Percentiles rank a stretch among this genome's conserved stretches.
Conservation (phyloP, 2,113 vertebrate genomes). For the Boleophthalmus pectinirostris region DNA sequence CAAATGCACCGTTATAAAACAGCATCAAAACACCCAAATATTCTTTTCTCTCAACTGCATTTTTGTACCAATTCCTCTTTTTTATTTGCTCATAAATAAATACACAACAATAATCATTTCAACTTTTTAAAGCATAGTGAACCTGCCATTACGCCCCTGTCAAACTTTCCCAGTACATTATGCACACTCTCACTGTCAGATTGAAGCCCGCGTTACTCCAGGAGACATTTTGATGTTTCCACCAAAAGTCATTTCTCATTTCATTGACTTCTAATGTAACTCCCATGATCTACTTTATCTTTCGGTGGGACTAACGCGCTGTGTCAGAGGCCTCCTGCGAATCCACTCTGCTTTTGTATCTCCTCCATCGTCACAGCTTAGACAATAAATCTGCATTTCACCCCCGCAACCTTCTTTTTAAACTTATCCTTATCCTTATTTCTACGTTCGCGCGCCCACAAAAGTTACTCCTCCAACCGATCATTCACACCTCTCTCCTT, state of each 20-base stretch:
- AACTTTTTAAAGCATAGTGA: not conserved
- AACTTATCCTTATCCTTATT: slow-evolving; percentile 17
- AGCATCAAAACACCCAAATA: no score
- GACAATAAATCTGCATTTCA: slow-evolving; percentile 62
- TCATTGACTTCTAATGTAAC: slow-evolving; percentile 45
- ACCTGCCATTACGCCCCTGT: not conserved
- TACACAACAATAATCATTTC: no score
- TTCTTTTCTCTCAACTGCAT: no score
- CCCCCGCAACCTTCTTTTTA: slow-evolving; percentile 34
- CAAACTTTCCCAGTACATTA: not conserved
- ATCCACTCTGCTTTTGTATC: slow-evolving; percentile 19
- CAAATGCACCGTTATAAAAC: no score
- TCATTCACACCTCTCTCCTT: slow-evolving; percentile 55
- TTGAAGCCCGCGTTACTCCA: not conserved
- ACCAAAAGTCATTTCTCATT: slow-evolving; percentile 38
- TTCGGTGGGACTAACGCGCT: slow-evolving; percentile 44
- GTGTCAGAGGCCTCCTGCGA: slow-evolving; percentile 60
- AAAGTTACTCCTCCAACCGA: slow-evolving; percentile 46
- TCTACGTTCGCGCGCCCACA: slow-evolving; percentile 13
- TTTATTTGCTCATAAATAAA: no score
- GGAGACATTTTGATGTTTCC: not conserved
- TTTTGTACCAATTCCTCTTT: no score
- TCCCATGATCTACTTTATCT: slow-evolving; percentile 34
- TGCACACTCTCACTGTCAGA: not conserved
- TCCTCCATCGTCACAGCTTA: slow-evolving; percentile 59